Conservation (phyloP, 2,888 invertebrate species). For the Agonopterix arenella region DNA sequence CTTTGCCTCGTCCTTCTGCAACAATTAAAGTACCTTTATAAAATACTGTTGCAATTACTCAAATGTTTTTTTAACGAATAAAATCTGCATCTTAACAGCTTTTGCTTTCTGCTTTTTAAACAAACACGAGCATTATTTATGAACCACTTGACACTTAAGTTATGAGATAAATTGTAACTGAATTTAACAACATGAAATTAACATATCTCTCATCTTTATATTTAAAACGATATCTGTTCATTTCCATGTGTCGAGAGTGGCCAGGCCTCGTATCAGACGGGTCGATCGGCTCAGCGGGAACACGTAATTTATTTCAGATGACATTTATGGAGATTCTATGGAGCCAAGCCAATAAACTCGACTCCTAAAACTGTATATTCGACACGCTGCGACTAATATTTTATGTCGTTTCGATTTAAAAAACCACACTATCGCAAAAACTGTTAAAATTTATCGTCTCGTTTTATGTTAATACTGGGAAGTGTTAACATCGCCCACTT, state of each 20-base stretch:
- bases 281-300: conserved; percentile 25
- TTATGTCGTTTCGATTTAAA: conserved; percentile 23
- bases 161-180: conserved; percentile 30
- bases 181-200: conserved; percentile 43
- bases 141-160: conserved; percentile 12
- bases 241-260: conserved; percentile 19
- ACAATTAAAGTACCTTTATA: conserved; percentile 1
- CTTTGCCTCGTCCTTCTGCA: conserved; percentile 23
- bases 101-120: conserved; percentile 9
- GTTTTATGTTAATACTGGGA: conserved; percentile 17
- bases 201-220: conserved; percentile 46
- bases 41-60: background rate
- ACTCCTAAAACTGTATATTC: conserved; percentile 41
- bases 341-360: conserved; percentile 47
- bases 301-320: conserved; percentile 55
- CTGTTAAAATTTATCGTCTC: conserved; percentile 20
- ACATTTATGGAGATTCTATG: conserved; percentile 62
- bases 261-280: conserved; percentile 22
- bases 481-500: background rate
- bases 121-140: conserved; percentile 17
- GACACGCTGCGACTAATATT: conserved; percentile 30
- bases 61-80: too few species aligned
- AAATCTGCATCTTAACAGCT: background rate
- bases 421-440: conserved; percentile 33
- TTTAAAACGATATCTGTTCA: conserved; percentile 17